Conservation (phyloP, 2,113 vertebrate genomes). For the Gracilinanus agilis region DNA sequence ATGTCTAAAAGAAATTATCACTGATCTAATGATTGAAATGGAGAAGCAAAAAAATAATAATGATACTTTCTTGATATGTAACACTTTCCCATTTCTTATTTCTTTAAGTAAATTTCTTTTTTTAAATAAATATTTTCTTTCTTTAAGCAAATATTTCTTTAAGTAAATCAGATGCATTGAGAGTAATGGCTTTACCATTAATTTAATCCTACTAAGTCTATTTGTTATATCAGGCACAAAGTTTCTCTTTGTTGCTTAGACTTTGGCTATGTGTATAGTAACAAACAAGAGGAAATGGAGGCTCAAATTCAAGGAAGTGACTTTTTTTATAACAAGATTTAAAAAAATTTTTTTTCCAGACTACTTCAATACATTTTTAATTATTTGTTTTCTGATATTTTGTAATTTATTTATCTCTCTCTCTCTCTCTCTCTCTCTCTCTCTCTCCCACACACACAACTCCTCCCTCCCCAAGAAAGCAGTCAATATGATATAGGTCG, state of each 20-base stretch:
- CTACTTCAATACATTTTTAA: no score
- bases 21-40: not conserved
- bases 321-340: no score
- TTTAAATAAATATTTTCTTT: no score
- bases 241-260: not conserved
- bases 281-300: not conserved
- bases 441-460: no score
- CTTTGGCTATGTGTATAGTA: not conserved
- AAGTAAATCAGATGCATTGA: not conserved
- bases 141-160: no score
- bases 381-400: no score
- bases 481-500: no score
- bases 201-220: not conserved
- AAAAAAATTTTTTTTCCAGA: no score
- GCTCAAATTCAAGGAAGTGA: not conserved
- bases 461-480: no score
- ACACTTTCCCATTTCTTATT: not conserved
- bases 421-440: no score
- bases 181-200: not conserved
- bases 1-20: not conserved
- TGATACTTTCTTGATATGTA: not conserved
- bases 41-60: not conserved
- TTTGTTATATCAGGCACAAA: not conserved
- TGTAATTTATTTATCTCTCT: no score
- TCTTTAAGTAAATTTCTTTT: no score